phyloP scores from a whole-genome alignment of 53 echinoderm and acorn worm species.

The Luidia sarsii region DNA sequence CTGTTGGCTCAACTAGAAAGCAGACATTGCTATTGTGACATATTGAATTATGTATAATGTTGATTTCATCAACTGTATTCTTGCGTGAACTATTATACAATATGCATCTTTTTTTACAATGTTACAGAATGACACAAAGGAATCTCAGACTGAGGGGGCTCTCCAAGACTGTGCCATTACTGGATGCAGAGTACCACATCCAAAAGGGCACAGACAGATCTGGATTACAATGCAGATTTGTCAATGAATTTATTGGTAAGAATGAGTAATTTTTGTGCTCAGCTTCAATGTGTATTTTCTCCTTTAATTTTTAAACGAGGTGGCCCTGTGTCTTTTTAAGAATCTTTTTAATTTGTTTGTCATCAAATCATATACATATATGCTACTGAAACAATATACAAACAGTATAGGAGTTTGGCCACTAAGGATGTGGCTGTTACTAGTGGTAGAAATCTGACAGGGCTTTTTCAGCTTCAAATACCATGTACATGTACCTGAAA shows the following conservation, averaged over 20 bases:
- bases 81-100: too few species aligned
- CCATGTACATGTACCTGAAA: too few species aligned
- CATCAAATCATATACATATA: neutral
- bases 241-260: slow-evolving; percentile 13
- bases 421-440: too few species aligned
- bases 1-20: too few species aligned
- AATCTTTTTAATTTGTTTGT: neutral
- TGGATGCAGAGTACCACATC: neutral
- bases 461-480: too few species aligned
- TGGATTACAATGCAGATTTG: slow-evolving; percentile 20
- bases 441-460: too few species aligned
- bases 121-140: neutral
- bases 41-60: too few species aligned
- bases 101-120: neutral
- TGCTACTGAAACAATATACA: too few species aligned
- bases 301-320: neutral
- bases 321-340: neutral
- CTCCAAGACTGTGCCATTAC: neutral
- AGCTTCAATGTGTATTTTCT: neutral
- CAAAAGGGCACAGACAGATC: neutral
- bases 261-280: neutral
- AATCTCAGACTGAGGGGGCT: neutral
- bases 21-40: too few species aligned
- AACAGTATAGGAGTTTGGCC: too few species aligned
- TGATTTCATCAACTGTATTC: too few species aligned